Evolutionary conservation across 2,888 invertebrate species (phyloP).

Genomic region (Agrochola circellaris): DNA sequence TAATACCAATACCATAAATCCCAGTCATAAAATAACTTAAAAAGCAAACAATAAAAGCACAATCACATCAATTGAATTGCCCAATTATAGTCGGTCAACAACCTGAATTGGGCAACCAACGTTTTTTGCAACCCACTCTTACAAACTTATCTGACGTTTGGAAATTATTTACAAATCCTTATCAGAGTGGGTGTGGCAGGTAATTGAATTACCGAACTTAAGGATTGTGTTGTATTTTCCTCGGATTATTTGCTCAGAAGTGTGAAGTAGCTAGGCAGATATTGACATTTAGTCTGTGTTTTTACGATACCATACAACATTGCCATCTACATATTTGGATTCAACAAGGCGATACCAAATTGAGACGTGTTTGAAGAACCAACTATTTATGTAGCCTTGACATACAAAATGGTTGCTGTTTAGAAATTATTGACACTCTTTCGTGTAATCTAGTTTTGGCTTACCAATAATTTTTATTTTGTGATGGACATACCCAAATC

Average conservation of each 20-base stretch:
- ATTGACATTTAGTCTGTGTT: conserved; percentile 26
- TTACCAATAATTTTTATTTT: too few relatives aligned
- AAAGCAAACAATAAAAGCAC: conserved; percentile 57
- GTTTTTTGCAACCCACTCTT: conserved; percentile 60
- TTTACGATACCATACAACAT: conserved; percentile 12
- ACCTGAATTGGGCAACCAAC: conserved; percentile 53
- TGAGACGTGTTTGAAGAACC: conserved; percentile 17
- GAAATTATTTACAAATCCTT: conserved; percentile 55
- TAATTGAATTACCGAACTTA: conserved; percentile 47
- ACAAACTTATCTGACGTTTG: conserved; percentile 48
- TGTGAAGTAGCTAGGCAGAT: conserved; percentile 30
- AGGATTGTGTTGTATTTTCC: conserved; percentile 11
- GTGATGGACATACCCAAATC: too few relatives aligned
- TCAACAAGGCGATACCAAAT: conserved; percentile 9
- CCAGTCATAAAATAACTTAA: conserved; percentile 45
- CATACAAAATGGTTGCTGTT: conserved; percentile 30
- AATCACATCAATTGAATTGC: conserved; percentile 66
- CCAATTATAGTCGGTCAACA: conserved; percentile 61
- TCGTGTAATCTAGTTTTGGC: neutral
- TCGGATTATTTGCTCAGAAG: conserved; percentile 17
- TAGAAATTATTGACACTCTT: conserved; percentile 28
- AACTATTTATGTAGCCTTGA: conserved; percentile 41
- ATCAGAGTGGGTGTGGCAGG: conserved; percentile 47
- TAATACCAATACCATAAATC: conserved; percentile 41
- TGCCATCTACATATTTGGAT: conserved; percentile 18